These are phyloP conservation scores for Eubucco bourcierii DNA, from an alignment of 2,113 vertebrate species.

Conservation along the genomic window DNA sequence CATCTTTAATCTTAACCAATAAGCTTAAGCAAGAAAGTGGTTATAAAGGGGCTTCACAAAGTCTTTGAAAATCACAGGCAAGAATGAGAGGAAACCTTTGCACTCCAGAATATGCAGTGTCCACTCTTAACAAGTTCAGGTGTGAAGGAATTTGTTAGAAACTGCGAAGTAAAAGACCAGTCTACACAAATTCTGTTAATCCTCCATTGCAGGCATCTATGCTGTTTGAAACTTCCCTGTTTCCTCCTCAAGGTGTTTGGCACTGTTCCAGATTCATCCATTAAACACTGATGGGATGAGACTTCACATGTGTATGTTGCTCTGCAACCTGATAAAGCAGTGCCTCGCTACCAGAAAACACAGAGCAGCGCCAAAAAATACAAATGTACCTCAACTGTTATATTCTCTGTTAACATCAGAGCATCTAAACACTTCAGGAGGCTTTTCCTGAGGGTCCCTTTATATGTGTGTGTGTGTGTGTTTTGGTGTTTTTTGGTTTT, in stretches of 20 bases:
- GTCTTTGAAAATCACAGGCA: neutral
- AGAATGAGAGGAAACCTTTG: neutral
- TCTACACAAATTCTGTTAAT: neutral
- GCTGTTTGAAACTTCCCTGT: neutral
- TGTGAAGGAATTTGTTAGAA: neutral
- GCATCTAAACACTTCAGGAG: neutral
- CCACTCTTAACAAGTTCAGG: neutral
- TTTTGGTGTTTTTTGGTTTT: neutral
- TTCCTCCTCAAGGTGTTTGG: neutral
- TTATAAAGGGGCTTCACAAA: neutral
- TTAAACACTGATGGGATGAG: neutral
- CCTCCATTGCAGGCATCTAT: neutral
- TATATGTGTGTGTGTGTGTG: neutral
- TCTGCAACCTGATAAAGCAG: neutral
- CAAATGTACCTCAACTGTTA: neutral
- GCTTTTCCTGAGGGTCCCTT: neutral
- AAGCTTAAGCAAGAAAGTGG: neutral
- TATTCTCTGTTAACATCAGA: constrained; percentile 3
- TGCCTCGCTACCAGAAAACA: neutral
- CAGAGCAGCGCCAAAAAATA: neutral
- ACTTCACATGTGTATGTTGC: neutral
- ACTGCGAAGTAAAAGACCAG: neutral
- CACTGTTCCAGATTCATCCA: neutral
- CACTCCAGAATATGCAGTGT: neutral
- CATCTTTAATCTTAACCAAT: neutral